These are phyloP conservation scores for Lordiphosa collinella DNA, from an alignment of 1,140 invertebrate genomes.

Conservation along the genomic window DNA sequence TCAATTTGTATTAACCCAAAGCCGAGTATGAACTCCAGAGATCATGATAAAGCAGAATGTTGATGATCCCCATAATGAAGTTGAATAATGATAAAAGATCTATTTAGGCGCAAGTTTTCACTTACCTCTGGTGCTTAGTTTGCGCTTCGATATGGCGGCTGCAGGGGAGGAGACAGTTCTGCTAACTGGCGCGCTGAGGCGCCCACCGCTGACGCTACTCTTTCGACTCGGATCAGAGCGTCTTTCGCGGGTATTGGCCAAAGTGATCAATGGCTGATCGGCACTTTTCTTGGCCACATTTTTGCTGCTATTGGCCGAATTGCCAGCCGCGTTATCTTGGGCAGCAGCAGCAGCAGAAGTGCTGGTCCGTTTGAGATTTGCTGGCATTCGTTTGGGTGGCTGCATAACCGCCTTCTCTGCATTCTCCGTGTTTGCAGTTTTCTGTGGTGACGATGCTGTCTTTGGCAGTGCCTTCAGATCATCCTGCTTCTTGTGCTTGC, in stretches of 20 bases:
- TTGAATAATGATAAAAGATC: conserved; percentile 9
- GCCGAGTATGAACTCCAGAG: no score
- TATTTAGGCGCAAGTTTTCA: background rate
- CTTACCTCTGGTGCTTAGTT: conserved; percentile 55
- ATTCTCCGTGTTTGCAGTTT: conserved; percentile 27
- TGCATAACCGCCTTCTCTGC: conserved; percentile 37
- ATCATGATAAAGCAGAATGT: conserved; percentile 22
- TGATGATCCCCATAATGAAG: conserved; percentile 12
- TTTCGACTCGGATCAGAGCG: conserved; percentile 53
- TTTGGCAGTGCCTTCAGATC: conserved; percentile 59
- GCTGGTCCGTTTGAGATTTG: conserved; percentile 50
- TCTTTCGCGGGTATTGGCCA: conserved; percentile 54
- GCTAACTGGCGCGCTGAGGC: conserved; percentile 29
- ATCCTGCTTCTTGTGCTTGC: conserved; percentile 75
- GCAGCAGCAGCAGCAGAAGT: conserved; percentile 26
- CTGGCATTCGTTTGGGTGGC: conserved; percentile 64
- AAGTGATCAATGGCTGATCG: conserved; percentile 40
- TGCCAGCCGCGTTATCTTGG: conserved; percentile 8
- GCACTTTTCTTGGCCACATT: conserved; percentile 67
- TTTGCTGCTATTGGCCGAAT: conserved; percentile 43
- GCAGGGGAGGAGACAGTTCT: conserved; percentile 14
- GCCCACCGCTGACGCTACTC: conserved; percentile 32
- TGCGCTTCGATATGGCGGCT: conserved; percentile 31
- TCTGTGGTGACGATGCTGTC: conserved; percentile 61
- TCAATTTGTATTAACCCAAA: no score